Evolutionary conservation across 2,888 invertebrate species (phyloP), one percentile per base, ranked within the genome.

Genomic region (Cataglyphis albicans): DNA sequence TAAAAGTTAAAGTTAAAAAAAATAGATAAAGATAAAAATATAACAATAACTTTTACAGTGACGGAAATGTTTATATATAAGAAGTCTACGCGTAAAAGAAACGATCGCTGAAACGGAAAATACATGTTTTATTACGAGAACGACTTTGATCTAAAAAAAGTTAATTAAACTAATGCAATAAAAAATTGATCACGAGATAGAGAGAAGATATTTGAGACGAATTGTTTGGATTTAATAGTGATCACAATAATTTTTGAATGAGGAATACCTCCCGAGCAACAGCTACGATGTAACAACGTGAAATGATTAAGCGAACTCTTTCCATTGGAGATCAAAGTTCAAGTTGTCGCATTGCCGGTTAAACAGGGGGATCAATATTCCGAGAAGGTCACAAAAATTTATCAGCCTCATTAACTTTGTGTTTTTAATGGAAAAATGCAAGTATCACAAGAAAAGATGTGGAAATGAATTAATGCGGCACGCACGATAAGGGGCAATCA

Each of bases 391-490:
- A 38, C 44, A 83, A 15, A 84, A 72, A 35, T 81, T 63, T 64
- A 80, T 81, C 81, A 44, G 32, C 48, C 12, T 41, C 48, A 82
- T 25, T 67, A 80, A 82, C 35, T 52, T 52, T 57, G 32, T 68
- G 76, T 65, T 68, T 41, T 72, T 32, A 78, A 72, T 41, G 35
- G 12, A 10, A 73, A 61, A 85, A 65, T 48, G 74, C 52, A 18
- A 44, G 41, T 41, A 82, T 83, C 52, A 25, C 64, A 68, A 84
- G 85, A 83, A 55, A 65, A 82, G 68, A 80, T 52, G n/a, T 32
- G 52, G 6, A 48, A 67, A 74, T 67, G 75, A 86, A 87, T 87
- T 89, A 44, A 89, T 85, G 67, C 81, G 75, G 74, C 82, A 76
- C 55, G 35, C 63, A 57, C 75, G 82, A 87, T 88, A 89, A 84